Evolutionary conservation across 2,113 vertebrate genomes (phyloP).

Genomic region (Pelobates fuscus): DNA sequence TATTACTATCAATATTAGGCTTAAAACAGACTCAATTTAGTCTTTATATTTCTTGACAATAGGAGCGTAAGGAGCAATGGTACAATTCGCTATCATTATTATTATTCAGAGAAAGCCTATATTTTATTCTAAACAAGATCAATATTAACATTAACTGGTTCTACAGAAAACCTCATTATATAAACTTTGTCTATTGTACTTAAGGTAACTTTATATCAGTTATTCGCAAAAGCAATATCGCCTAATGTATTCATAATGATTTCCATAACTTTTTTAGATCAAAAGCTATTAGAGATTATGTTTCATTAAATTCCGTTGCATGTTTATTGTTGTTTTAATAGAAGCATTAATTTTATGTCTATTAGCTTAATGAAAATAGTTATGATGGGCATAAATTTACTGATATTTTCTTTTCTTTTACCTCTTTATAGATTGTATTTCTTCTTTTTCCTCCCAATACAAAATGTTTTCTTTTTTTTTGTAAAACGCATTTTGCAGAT

Average conservation of each 20-base stretch:
- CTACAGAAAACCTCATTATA: conserved; percentile 62
- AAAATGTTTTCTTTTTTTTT: background rate
- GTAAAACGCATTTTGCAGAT: conserved; percentile 4
- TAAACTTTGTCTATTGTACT: conserved; percentile 56
- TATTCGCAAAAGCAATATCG: conserved; percentile 54
- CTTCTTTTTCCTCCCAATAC: background rate
- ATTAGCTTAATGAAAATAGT: conserved; percentile 40
- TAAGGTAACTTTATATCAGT: conserved; percentile 59
- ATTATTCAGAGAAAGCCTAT: conserved; percentile 49
- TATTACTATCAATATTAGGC: conserved; percentile 42
- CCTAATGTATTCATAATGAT: conserved; percentile 58
- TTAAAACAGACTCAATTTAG: conserved; percentile 38
- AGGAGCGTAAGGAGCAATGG: conserved; percentile 9
- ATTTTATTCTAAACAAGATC: conserved; percentile 58
- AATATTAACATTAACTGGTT: conserved; percentile 54
- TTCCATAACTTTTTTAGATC: conserved; percentile 53
- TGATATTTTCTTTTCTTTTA: conserved; percentile 24
- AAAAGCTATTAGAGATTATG: conserved; percentile 52
- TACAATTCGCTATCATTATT: conserved; percentile 44
- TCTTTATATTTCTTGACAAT: conserved; percentile 7
- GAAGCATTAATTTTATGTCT: conserved; percentile 53
- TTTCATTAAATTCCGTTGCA: conserved; percentile 50
- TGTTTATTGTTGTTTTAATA: conserved; percentile 57
- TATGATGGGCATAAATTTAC: background rate
- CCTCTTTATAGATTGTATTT: conserved; percentile 15